phyloP scores from a whole-genome alignment of 1,140 invertebrate species.

The Conopomorpha cramerella region DNA sequence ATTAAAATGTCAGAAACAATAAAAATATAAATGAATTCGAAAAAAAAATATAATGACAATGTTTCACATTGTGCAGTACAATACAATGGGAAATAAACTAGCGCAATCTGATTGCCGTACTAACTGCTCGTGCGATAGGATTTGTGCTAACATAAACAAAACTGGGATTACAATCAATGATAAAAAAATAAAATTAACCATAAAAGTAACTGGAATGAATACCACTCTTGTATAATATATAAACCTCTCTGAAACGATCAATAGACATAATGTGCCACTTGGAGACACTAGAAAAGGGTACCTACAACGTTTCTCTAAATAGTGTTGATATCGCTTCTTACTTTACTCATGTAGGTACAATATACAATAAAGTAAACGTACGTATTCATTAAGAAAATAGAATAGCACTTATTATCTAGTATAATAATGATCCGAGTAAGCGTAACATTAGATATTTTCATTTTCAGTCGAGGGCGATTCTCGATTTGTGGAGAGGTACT shows the following conservation, averaged over 20 bases:
- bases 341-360: too few species aligned
- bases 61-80: conserved; percentile 48
- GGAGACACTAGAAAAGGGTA: conserved; percentile 20
- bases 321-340: too few species aligned
- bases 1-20: conserved; percentile 1
- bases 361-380: conserved; percentile 17
- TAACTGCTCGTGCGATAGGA: too few species aligned
- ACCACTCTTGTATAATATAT: too few species aligned
- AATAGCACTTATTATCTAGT: conserved; percentile 51
- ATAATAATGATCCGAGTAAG: conserved; percentile 49
- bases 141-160: too few species aligned
- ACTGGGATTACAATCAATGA: too few species aligned
- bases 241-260: conserved; percentile 17
- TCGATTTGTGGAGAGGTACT: conserved; percentile 46
- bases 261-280: conserved; percentile 5
- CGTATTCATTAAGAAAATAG: conserved; percentile 55
- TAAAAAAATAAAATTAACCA: conserved; percentile 40
- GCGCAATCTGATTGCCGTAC: conserved; percentile 48
- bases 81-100: conserved; percentile 19
- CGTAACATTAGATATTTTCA: conserved; percentile 54
- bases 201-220: conserved; percentile 57
- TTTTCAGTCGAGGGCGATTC: conserved; percentile 53
- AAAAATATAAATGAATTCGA: too few species aligned
- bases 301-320: conserved; percentile 23
- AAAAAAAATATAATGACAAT: conserved; percentile 25